Percentiles rank a stretch among this genome's conserved stretches.
phyloP scores from a whole-genome alignment of 2,797 vertebrate species.

The Mormyrus proboscirostris region DNA sequence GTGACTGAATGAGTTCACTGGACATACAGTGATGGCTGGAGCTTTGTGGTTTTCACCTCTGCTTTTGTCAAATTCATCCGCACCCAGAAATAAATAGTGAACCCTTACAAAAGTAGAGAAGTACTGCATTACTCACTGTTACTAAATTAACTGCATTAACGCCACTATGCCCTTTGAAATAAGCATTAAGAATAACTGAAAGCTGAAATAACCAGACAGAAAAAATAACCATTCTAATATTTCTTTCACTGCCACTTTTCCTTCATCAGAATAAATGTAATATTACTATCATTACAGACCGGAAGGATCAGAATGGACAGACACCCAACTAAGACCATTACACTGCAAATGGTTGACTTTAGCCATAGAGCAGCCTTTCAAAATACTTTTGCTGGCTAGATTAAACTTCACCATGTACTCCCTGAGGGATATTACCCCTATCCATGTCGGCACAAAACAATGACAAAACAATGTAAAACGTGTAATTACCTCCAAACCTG shows the following conservation, averaged over 20 bases:
- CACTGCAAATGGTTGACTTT: not conserved
- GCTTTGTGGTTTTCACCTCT: not conserved
- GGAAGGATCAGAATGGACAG: not conserved
- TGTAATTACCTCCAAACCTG: slow-evolving; percentile 83
- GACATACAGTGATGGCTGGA: not conserved
- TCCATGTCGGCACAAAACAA: too few species aligned
- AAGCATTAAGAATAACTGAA: not conserved
- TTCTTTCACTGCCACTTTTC: not conserved
- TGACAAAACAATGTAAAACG: not conserved
- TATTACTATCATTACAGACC: not conserved
- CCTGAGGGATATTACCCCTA: not conserved
- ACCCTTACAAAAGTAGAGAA: not conserved
- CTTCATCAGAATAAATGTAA: not conserved
- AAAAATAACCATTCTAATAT: not conserved
- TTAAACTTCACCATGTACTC: not conserved
- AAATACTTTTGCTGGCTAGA: not conserved
- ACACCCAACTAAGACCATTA: not conserved
- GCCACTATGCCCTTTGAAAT: not conserved
- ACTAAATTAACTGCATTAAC: slow-evolving; percentile 5
- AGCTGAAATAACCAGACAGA: not conserved
- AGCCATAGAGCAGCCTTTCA: not conserved
- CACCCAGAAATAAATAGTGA: not conserved
- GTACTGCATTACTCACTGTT: not conserved
- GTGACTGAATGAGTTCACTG: not conserved
- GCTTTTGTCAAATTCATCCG: not conserved